Evolutionary conservation across 2,888 invertebrate species (phyloP).

Genomic region (Pheosia gnoma): DNA sequence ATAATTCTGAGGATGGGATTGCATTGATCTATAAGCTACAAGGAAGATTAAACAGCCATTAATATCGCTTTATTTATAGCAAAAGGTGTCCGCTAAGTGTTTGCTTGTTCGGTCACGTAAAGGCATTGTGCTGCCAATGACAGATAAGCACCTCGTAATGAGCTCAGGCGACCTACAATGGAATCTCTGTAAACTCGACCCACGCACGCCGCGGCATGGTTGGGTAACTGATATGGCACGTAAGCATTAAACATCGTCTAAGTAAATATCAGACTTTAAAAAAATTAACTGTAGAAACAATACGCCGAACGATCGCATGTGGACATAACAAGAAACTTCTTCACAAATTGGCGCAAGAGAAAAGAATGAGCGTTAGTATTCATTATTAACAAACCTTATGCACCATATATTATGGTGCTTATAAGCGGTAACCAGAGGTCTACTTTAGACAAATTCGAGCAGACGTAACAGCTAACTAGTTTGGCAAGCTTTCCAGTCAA

Average conservation of each 20-base stretch:
- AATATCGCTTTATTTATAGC: conserved; percentile 51
- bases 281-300: too few relatives aligned
- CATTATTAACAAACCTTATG: too few relatives aligned
- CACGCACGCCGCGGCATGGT: conserved; percentile 36
- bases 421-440: too few relatives aligned
- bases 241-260: not conserved
- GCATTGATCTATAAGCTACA: conserved; percentile 17
- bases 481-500: too few relatives aligned
- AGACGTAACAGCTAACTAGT: too few relatives aligned
- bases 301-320: conserved; percentile 35
- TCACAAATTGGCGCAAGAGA: conserved; percentile 20
- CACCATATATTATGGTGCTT: too few relatives aligned
- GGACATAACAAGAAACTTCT: conserved; percentile 32
- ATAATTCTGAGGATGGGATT: too few relatives aligned
- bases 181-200: conserved; percentile 52
- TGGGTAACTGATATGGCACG: conserved; percentile 22
- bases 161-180: conserved; percentile 64
- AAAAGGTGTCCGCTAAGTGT: conserved; percentile 56
- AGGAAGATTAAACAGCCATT: conserved; percentile 35
- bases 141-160: conserved; percentile 76
- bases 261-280: too few relatives aligned
- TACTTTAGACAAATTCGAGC: too few relatives aligned
- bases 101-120: conserved; percentile 58
- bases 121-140: conserved; percentile 76
- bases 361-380: conserved; percentile 21